These are phyloP conservation scores for Amorpha juglandis DNA, from an alignment of 2,888 invertebrate species.

Conservation along the genomic window DNA sequence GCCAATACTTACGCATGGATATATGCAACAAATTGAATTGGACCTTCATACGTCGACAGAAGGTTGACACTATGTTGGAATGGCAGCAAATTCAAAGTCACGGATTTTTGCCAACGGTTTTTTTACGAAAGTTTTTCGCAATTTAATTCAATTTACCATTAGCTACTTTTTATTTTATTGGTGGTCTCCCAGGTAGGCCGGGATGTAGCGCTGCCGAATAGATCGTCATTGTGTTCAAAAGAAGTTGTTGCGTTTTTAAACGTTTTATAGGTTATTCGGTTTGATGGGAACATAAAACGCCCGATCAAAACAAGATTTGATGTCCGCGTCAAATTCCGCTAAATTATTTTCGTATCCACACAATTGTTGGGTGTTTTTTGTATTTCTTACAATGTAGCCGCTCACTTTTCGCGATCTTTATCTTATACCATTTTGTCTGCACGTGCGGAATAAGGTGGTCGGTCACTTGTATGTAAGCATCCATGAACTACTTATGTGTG, in stretches of 20 bases:
- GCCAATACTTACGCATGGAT: constrained; percentile 31
- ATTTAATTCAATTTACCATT: constrained; percentile 79
- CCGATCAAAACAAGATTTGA: constrained; percentile 44
- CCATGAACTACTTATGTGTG: no score
- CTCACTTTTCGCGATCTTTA: not conserved
- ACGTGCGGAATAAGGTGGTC: not conserved
- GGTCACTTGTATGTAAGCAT: no score
- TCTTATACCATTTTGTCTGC: not conserved
- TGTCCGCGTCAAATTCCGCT: constrained; percentile 35
- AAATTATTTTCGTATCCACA: constrained; percentile 27
- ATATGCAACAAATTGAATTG: constrained; percentile 28
- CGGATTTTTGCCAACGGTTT: constrained; percentile 49
- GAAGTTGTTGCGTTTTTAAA: constrained; percentile 33
- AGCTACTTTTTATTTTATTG: constrained; percentile 59
- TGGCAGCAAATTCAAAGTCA: not conserved
- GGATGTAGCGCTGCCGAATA: not conserved
- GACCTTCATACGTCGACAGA: constrained; percentile 30
- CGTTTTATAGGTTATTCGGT: constrained; percentile 34
- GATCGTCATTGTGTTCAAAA: constrained; percentile 3
- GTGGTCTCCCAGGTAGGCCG: constrained; percentile 36
- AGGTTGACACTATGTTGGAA: not conserved
- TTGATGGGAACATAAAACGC: constrained; percentile 34
- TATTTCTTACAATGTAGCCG: not conserved
- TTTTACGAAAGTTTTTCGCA: constrained; percentile 58
- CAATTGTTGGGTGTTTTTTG: constrained; percentile 21